phyloP scores from a whole-genome alignment of 2,888 invertebrate species.

The Gasteruption jaculator region DNA sequence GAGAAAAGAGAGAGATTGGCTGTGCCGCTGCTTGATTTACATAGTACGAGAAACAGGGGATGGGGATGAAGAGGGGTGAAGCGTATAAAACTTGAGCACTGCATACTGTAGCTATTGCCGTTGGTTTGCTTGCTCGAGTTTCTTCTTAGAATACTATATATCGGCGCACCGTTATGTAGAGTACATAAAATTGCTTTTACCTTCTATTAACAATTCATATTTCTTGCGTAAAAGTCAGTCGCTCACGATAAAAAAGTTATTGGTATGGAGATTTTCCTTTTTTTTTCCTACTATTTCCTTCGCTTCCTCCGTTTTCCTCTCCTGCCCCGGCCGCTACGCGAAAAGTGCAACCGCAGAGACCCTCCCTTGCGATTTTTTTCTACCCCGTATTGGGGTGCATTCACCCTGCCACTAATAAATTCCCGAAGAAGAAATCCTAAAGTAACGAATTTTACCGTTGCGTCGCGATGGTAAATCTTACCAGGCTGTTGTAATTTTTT shows the following conservation, averaged over 20 bases:
- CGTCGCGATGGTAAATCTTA: too few relatives aligned
- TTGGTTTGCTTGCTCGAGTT: too few relatives aligned
- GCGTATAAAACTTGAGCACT: neutral
- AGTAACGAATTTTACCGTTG: too few relatives aligned
- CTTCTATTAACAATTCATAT: constrained; percentile 51
- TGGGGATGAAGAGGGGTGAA: constrained; percentile 17
- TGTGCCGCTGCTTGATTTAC: constrained; percentile 33
- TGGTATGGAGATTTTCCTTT: constrained; percentile 34
- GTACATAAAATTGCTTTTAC: constrained; percentile 51
- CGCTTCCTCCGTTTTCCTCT: neutral
- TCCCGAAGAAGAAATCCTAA: too few relatives aligned
- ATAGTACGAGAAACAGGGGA: constrained; percentile 31
- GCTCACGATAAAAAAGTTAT: constrained; percentile 44
- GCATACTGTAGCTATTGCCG: too few relatives aligned
- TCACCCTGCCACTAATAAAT: too few relatives aligned
- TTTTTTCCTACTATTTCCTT: neutral
- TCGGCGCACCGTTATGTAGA: constrained; percentile 44
- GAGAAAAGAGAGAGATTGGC: constrained; percentile 20
- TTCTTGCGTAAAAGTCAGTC: constrained; percentile 46
- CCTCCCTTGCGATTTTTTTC: too few relatives aligned
- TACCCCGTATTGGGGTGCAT: too few relatives aligned
- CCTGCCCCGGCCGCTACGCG: neutral
- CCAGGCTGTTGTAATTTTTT: too few relatives aligned
- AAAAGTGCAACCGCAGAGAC: too few relatives aligned
- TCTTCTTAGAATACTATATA: constrained; percentile 38